These are phyloP conservation scores for Hyppa rectilinea DNA, from an alignment of 2,888 invertebrate species.

Conservation along the genomic window DNA sequence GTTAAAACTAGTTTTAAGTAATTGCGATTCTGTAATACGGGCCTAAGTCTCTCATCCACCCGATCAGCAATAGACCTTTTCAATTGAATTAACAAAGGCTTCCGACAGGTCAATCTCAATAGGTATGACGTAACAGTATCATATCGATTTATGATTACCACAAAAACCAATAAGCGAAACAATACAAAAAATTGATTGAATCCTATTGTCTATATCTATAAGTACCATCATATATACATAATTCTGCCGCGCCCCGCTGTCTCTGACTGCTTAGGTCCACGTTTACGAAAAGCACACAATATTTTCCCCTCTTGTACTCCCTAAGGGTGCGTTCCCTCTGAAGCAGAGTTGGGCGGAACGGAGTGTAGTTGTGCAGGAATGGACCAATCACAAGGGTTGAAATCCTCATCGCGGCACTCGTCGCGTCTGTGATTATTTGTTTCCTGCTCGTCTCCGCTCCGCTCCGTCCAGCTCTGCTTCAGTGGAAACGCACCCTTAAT, in stretches of 20 bases:
- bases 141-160: conserved; percentile 2
- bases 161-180: conserved; percentile 14
- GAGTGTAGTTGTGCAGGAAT: too few species aligned
- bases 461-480: too few species aligned
- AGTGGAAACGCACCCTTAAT: too few species aligned
- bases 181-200: conserved; percentile 30
- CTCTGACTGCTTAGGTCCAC: conserved; percentile 14
- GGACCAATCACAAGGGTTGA: too few species aligned
- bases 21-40: too few species aligned
- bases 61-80: neutral
- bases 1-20: too few species aligned
- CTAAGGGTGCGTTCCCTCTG: too few species aligned
- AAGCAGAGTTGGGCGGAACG: too few species aligned
- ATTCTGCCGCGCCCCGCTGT: neutral
- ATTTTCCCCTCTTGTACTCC: neutral
- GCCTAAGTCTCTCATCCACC: neutral
- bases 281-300: conserved; percentile 10
- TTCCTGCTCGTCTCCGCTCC: too few species aligned
- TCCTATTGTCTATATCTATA: conserved; percentile 31
- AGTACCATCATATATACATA: neutral
- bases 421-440: too few species aligned
- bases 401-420: too few species aligned
- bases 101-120: neutral
- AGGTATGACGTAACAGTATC: too few species aligned
- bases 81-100: neutral